These are phyloP conservation scores for Paraplagusia blochii DNA, from an alignment of 2,113 vertebrate species.

Conservation along the genomic window DNA sequence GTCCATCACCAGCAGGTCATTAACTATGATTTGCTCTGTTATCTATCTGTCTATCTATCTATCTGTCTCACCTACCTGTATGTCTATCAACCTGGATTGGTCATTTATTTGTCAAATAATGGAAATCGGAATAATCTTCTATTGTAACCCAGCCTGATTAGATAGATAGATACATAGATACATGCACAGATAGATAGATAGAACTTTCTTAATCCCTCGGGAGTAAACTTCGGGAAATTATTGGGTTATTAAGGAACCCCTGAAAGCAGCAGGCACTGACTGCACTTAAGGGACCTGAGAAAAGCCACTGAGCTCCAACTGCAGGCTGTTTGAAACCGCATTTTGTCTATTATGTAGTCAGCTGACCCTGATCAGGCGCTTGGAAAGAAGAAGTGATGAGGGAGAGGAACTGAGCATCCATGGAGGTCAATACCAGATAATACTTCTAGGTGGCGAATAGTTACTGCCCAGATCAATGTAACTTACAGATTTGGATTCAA, in stretches of 20 bases:
- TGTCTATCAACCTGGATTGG: too few species aligned
- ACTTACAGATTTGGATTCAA: neutral
- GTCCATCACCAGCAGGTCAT: constrained; percentile 29
- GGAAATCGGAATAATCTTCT: too few species aligned
- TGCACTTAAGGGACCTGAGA: constrained; percentile 55
- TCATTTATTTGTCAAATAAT: too few species aligned
- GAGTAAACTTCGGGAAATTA: too few species aligned
- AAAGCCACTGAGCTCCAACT: constrained; percentile 61
- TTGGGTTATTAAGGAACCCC: too few species aligned
- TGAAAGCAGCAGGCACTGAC: constrained; percentile 26
- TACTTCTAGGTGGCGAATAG: constrained; percentile 17
- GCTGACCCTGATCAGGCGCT: constrained; percentile 79
- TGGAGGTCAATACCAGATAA: constrained; percentile 48
- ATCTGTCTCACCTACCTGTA: too few species aligned
- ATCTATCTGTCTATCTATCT: too few species aligned
- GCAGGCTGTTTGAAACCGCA: constrained; percentile 68
- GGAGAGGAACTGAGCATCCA: constrained; percentile 64
- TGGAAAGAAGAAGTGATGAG: constrained; percentile 72
- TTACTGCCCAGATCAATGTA: constrained; percentile 3
- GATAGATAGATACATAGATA: too few species aligned
- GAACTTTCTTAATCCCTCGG: too few species aligned
- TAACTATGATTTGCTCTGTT: neutral
- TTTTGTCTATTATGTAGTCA: constrained; percentile 75
- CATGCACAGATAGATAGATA: too few species aligned
- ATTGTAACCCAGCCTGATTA: too few species aligned